Conservation (phyloP, 2,888 invertebrate genomes). For the Zhuqinia jingwanae region DNA sequence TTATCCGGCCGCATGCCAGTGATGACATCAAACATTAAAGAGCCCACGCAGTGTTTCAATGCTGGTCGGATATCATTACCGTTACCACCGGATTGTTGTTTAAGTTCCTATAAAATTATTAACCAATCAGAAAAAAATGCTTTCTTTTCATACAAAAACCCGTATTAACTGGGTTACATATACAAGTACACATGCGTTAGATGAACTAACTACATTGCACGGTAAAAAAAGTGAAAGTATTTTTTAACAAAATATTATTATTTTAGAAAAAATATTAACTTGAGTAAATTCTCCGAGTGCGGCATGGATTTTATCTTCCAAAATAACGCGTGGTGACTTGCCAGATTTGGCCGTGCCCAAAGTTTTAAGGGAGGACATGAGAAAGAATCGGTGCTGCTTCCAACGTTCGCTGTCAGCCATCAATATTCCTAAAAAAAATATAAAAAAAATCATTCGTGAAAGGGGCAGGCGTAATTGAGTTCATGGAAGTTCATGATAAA, state of each 20-base stretch:
- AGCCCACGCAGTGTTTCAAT: constrained; percentile 88
- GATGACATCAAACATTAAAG: constrained; percentile 88
- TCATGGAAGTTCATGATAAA: too few relatives aligned
- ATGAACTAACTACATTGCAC: too few relatives aligned
- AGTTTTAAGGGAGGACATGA: constrained; percentile 87
- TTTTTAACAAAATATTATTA: neutral
- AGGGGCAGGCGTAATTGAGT: too few relatives aligned
- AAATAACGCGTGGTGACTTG: constrained; percentile 83
- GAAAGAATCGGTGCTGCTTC: constrained; percentile 91
- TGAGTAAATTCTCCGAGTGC: constrained; percentile 82
- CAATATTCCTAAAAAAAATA: constrained; percentile 88
- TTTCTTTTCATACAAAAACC: too few relatives aligned
- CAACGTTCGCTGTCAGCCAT: constrained; percentile 91
- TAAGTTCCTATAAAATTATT: constrained; percentile 61
- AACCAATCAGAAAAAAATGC: too few relatives aligned
- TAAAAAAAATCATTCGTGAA: too few relatives aligned
- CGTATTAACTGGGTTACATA: too few relatives aligned
- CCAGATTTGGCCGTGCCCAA: constrained; percentile 87
- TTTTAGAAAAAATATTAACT: constrained; percentile 68
- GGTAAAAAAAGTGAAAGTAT: neutral
- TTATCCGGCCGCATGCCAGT: constrained; percentile 87
- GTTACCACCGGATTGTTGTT: constrained; percentile 25
- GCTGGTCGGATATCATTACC: constrained; percentile 64
- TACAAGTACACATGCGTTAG: too few relatives aligned
- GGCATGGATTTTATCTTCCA: constrained; percentile 86